Evolutionary conservation across 2,113 vertebrate genomes (phyloP).

Genomic region (Astur gentilis): DNA sequence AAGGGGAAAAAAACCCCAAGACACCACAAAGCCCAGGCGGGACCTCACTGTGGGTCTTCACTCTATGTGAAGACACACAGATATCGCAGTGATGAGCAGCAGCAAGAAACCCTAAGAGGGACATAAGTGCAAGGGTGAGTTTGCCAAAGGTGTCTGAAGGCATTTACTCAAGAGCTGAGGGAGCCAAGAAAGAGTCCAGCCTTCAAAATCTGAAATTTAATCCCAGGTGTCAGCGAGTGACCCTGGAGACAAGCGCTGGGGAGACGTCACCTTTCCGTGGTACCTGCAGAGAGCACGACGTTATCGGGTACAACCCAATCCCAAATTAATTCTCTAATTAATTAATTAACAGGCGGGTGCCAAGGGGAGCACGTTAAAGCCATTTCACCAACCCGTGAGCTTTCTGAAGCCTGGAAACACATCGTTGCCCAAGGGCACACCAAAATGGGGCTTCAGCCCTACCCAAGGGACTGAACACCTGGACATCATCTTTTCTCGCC

Average conservation of each 20-base stretch:
- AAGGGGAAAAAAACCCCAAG: neutral
- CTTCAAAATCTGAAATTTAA: neutral
- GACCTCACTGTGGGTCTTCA: neutral
- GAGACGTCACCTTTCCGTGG: neutral
- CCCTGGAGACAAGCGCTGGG: neutral
- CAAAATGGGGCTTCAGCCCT: neutral
- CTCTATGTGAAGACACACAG: fast-evolving
- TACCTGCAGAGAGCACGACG: neutral
- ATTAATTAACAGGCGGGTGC: neutral
- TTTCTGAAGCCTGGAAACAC: neutral
- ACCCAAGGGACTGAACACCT: neutral
- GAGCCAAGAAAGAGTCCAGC: neutral
- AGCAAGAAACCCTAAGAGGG: neutral
- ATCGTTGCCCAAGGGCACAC: neutral
- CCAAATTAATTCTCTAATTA: neutral
- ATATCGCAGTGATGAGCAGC: neutral
- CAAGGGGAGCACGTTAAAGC: neutral
- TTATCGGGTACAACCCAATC: neutral
- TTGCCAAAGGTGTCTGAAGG: neutral
- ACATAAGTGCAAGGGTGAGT: neutral
- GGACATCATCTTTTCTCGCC: neutral
- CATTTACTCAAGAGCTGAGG: neutral
- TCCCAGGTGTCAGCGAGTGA: neutral
- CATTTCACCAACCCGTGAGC: neutral
- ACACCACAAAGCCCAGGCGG: neutral